A percentile compares a stretch with the other conserved stretches of the same genome.
These are phyloP conservation scores for Cynodonichthys magdalenae DNA, from an alignment of 2,797 vertebrate genomes.

Conservation along the genomic window DNA sequence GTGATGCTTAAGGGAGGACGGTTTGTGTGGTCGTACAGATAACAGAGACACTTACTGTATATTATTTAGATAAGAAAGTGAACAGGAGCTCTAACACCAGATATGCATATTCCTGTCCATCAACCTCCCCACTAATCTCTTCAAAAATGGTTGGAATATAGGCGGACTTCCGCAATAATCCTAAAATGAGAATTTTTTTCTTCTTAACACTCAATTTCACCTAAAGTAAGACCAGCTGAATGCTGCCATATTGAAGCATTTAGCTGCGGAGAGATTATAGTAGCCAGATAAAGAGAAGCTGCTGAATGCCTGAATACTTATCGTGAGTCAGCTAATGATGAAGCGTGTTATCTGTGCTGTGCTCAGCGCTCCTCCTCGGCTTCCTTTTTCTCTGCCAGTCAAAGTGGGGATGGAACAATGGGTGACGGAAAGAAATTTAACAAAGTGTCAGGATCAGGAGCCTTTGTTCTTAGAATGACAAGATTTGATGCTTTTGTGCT, in stretches of 20 bases:
- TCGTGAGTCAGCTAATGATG: slow-evolving; percentile 69
- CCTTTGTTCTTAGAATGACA: slow-evolving; percentile 39
- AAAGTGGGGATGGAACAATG: slow-evolving; percentile 44
- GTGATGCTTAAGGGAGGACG: slow-evolving; percentile 21
- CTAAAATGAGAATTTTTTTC: slow-evolving; percentile 49
- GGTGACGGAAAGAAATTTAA: slow-evolving; percentile 47
- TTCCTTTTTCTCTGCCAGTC: slow-evolving; percentile 44
- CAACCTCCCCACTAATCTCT: slow-evolving; percentile 50
- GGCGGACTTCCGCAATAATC: slow-evolving; percentile 45
- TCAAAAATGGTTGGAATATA: slow-evolving; percentile 50
- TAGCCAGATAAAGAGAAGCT: slow-evolving; percentile 71
- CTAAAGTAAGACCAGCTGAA: slow-evolving; percentile 44
- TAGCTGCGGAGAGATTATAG: slow-evolving; percentile 68
- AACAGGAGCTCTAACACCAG: slow-evolving; percentile 21
- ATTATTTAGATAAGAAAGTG: slow-evolving; percentile 7
- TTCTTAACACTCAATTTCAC: slow-evolving; percentile 41
- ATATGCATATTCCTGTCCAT: slow-evolving; percentile 38
- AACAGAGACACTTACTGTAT: slow-evolving; percentile 10
- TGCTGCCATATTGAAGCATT: slow-evolving; percentile 56
- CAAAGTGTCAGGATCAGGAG: slow-evolving; percentile 48
- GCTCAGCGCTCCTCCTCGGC: slow-evolving; percentile 63
- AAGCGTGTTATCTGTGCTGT: slow-evolving; percentile 74
- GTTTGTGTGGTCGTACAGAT: slow-evolving; percentile 19
- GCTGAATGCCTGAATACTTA: slow-evolving; percentile 77
- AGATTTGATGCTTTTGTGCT: slow-evolving; percentile 28